A percentile compares a stretch with the other conserved stretches of the same genome.
Conservation (phyloP, 2,888 invertebrate species). For the Chaetogeoica ovagalla region DNA sequence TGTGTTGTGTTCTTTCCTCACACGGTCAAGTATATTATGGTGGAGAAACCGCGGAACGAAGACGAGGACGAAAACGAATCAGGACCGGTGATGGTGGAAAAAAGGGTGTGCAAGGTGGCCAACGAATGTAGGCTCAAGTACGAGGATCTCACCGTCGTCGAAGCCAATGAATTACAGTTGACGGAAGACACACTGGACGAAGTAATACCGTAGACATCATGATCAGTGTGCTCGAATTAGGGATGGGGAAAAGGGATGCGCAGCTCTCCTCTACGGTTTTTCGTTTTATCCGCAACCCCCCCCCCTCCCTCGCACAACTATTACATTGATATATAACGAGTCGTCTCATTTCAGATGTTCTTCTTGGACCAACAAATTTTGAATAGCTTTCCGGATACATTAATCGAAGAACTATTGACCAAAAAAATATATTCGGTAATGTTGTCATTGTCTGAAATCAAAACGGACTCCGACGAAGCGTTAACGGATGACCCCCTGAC, state of each 20-base stretch:
- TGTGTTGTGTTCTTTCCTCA: slow-evolving; percentile 57
- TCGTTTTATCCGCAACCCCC: no score
- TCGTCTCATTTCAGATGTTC: slow-evolving; percentile 6
- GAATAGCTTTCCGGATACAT: slow-evolving; percentile 44
- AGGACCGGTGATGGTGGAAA: slow-evolving; percentile 20
- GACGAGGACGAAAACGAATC: background rate
- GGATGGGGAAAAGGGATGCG: no score
- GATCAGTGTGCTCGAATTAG: no score
- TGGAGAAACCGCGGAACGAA: slow-evolving; percentile 1
- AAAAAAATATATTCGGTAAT: slow-evolving; percentile 54
- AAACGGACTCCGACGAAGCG: slow-evolving; percentile 37
- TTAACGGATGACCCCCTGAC: slow-evolving; percentile 30
- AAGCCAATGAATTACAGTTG: slow-evolving; percentile 60
- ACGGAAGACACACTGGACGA: slow-evolving; percentile 57
- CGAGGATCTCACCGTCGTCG: slow-evolving; percentile 61
- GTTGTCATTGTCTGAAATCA: slow-evolving; percentile 55
- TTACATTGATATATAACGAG: no score
- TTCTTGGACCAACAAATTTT: slow-evolving; percentile 10
- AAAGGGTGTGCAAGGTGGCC: slow-evolving; percentile 33
- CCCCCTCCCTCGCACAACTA: no score
- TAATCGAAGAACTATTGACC: slow-evolving; percentile 42
- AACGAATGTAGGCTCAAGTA: slow-evolving; percentile 16
- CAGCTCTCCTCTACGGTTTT: no score
- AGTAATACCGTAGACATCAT: slow-evolving; percentile 36
- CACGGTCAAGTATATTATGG: slow-evolving; percentile 52